phyloP scores from a whole-genome alignment of 2,888 invertebrate species.

The Ellobium chinense region DNA sequence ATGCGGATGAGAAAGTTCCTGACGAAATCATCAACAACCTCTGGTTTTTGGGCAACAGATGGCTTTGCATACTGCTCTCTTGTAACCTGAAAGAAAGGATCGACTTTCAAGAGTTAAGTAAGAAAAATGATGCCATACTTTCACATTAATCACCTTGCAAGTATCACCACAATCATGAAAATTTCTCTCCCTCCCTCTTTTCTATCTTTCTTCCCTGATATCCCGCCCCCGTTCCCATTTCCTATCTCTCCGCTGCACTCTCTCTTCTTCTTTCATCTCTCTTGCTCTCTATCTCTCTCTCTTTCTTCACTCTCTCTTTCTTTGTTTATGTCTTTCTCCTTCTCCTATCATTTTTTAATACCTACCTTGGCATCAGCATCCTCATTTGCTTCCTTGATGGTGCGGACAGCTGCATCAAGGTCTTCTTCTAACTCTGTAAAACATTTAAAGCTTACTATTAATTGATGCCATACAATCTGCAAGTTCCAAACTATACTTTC shows the following conservation, averaged over 20 bases:
- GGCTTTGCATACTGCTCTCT: slow-evolving; percentile 59
- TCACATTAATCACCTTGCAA: no score
- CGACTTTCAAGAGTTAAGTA: no score
- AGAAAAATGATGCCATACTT: no score
- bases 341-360: slow-evolving; percentile 4
- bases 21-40: slow-evolving; percentile 79
- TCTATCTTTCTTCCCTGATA: not conserved
- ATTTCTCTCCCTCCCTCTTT: not conserved
- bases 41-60: slow-evolving; percentile 69
- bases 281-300: not conserved
- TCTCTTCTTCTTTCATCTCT: not conserved
- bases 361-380: slow-evolving; percentile 73
- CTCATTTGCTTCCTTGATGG: slow-evolving; percentile 72
- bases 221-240: not conserved
- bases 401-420: slow-evolving; percentile 74
- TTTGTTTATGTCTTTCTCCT: not conserved
- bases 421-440: slow-evolving; percentile 74
- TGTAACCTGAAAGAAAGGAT: slow-evolving; percentile 51
- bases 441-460: not conserved
- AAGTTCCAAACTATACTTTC: no score
- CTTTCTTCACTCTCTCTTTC: not conserved
- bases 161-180: not conserved
- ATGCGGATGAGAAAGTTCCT: slow-evolving; percentile 79
- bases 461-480: no score
- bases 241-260: no score